Percentiles rank a stretch among this genome's conserved stretches.
Conservation (phyloP, 2,888 invertebrate genomes). For the Mesoligia furuncula region DNA sequence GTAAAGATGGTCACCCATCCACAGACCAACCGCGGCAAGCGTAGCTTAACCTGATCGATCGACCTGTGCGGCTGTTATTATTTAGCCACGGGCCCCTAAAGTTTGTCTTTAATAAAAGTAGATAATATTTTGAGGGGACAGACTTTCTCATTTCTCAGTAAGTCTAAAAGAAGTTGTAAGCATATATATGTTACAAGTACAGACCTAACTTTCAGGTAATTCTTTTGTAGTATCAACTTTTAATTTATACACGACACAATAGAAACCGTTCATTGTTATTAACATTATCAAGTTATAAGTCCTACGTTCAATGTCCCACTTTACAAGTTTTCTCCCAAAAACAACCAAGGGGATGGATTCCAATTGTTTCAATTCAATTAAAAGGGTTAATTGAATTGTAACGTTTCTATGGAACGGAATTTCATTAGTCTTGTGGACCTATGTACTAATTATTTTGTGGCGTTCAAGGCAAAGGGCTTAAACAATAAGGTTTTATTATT, state of each 20-base stretch:
- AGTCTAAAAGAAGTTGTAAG: neutral
- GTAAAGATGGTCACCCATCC: no score
- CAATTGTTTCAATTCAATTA: constrained; percentile 66
- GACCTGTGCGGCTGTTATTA: no score
- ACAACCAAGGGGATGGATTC: constrained; percentile 56
- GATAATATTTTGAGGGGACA: neutral
- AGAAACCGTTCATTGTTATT: constrained; percentile 10
- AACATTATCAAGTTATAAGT: constrained; percentile 46
- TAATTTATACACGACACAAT: constrained; percentile 8
- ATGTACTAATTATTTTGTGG: constrained; percentile 31
- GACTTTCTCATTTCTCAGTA: neutral
- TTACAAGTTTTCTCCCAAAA: constrained; percentile 55
- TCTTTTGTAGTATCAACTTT: constrained; percentile 9
- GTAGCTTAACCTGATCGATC: no score
- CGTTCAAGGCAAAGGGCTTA: neutral
- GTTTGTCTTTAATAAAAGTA: neutral
- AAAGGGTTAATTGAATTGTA: constrained; percentile 62
- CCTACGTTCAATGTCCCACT: constrained; percentile 30
- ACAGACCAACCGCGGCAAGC: no score
- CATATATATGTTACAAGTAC: neutral
- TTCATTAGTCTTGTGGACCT: constrained; percentile 43
- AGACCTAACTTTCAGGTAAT: neutral
- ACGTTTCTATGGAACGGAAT: constrained; percentile 52
- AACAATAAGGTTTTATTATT: neutral
- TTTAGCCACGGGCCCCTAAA: no score